Evolutionary conservation across 2,113 vertebrate species (phyloP), one percentile per base, ranked within the genome.

Genomic region (Rhizomys pruinosus): DNA sequence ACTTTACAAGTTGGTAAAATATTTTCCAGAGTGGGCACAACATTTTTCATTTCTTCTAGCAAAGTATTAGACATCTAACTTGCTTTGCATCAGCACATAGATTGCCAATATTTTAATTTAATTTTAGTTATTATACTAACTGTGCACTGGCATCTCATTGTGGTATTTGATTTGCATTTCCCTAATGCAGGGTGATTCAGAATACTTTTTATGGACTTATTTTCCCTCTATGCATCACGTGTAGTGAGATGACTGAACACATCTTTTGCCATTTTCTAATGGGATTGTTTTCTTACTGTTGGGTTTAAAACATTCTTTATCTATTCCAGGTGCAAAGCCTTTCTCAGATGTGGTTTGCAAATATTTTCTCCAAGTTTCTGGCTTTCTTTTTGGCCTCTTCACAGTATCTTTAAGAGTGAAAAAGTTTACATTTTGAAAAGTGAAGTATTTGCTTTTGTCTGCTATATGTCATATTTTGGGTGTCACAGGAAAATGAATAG

Each of bases 141-240:
- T 64, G 73, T 79, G 37, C 10, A 6, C 25, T 39, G 77, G 42
- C 78, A 76, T 76, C 22, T 64, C 42, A 87, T 10, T 74, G 66
- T 80, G 64, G 11, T 39, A 94, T 93, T 52, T 72, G 69, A 80
- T 80, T 68, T 90, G 68, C 23, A 94, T 76, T 94, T 81, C 20
- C 76, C 63, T 82, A 77, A 82, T 59, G 57, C 29, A 73, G 57
- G 44, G 93, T 27, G 3, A 72, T 61, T 7, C 0, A 32, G 47
- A 42, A n/a, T 23, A 84, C 57, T 92, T 94, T 85, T 73, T 15
- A 55, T 88, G 16, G 68, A 27, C 2, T 71, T 84, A 57, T 84
- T 79, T 71, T 13, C 3, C n/a, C 20, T 66, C 3, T 44, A 9
- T 34, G 59, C 42, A 27, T 42, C 10, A 47, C 57, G 10, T 47